These are phyloP conservation scores for Manis crassicaudata DNA, from an alignment of 2,797 vertebrate species.

Conservation along the genomic window DNA sequence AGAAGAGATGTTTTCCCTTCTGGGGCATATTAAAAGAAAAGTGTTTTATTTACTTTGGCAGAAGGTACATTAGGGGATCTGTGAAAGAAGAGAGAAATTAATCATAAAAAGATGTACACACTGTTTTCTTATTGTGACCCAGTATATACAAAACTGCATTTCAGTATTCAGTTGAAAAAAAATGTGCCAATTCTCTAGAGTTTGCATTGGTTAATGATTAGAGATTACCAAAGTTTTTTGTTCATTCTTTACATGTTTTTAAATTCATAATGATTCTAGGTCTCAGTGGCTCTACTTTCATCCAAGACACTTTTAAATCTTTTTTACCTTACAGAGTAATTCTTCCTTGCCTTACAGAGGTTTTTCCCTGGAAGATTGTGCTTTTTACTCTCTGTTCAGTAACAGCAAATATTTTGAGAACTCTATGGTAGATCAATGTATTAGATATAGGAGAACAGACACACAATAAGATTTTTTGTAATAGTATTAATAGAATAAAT, in stretches of 20 bases:
- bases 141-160: background rate
- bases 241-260: background rate
- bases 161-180: background rate
- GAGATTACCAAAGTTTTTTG: background rate
- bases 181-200: background rate
- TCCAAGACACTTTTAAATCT: background rate
- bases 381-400: background rate
- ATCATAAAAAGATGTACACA: background rate
- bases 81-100: constrained; percentile 21
- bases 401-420: background rate
- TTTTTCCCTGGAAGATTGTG: background rate
- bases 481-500: background rate
- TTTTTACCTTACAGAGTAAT: background rate
- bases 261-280: background rate
- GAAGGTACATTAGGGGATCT: background rate
- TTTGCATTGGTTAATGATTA: background rate
- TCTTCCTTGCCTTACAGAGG: background rate
- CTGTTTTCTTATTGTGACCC: background rate
- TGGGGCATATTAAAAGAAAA: constrained; percentile 43
- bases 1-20: constrained; percentile 42
- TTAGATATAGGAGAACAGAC: background rate
- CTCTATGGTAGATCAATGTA: background rate
- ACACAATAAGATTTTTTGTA: background rate
- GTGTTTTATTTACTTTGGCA: constrained; percentile 58
- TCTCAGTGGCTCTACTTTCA: background rate